Percentiles rank a stretch among this genome's conserved stretches.
These are phyloP conservation scores for Gymnocheta viridis DNA, from an alignment of 2,888 invertebrate species.

Conservation along the genomic window DNA sequence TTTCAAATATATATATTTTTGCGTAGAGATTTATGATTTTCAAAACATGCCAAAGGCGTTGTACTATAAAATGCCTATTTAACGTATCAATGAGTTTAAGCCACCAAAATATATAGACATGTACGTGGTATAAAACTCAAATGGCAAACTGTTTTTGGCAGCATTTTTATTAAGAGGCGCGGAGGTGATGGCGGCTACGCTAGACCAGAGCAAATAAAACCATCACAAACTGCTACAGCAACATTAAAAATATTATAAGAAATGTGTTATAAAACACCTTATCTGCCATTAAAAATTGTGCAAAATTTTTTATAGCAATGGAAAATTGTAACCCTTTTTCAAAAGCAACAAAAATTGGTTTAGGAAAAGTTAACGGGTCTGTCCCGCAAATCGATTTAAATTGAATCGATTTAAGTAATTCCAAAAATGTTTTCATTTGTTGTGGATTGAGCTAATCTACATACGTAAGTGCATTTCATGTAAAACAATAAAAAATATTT, in stretches of 20 bases:
- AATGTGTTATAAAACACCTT: not conserved
- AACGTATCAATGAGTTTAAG: slow-evolving; percentile 67
- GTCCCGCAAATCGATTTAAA: no score
- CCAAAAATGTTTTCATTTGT: no score
- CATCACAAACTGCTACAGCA: not conserved
- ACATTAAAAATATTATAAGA: no score
- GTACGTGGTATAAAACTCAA: not conserved
- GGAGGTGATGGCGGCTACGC: not conserved
- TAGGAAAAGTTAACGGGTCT: no score
- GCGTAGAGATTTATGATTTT: slow-evolving; percentile 65
- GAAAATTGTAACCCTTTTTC: not conserved
- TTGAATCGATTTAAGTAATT: no score
- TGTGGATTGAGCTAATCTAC: no score
- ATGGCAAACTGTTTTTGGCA: slow-evolving; percentile 46
- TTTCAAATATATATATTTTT: slow-evolving; percentile 14
- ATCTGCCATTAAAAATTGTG: not conserved
- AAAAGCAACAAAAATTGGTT: no score
- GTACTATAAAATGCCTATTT: slow-evolving; percentile 65
- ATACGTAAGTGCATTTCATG: no score
- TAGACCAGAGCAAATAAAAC: not conserved
- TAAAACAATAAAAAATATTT: no score
- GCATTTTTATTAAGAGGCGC: slow-evolving; percentile 1
- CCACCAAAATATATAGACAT: slow-evolving; percentile 29
- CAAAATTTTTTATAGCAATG: not conserved
- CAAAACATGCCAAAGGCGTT: slow-evolving; percentile 65